Evolutionary conservation across 2,888 invertebrate genomes (phyloP), one percentile per base, ranked within the genome.

Genomic region (Dusona sp.): DNA sequence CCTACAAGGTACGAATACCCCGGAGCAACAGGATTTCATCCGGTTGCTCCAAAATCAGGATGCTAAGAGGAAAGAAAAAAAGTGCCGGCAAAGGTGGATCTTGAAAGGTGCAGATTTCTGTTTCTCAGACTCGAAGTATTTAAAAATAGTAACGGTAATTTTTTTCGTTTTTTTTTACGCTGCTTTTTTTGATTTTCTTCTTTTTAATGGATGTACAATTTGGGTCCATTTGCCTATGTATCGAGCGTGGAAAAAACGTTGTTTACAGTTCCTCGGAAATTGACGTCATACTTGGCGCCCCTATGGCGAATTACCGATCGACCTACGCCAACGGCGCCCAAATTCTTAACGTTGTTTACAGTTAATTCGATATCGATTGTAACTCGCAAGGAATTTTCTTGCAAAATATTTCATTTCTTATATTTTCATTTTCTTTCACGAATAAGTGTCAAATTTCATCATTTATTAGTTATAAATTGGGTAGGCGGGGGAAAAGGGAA

Each of bases 1-100:
- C 61, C 29, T 29, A 25, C 65, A 42, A 74, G 38, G 74, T 67
- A 73, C 51, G 36, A 67, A 77, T 77, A 57, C 16, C 11, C 67
- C 13, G 61, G 33, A 72, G 64, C 82, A 83, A 83, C 64, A 70
- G 42, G 64, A 75, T 72, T 54, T 64, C 45, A 75, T 79, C 38
- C 77, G 64, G 68, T 77, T 54, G 68, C 45, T n/a, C 48, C 54
- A 29, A 45, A 19, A 85, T 51, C 51, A 45, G 57, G 48, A 48
- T 25, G 61, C 22, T 22, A n/a, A 9, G 45, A 13, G 8, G 65
- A 48, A 16, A 78, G 51, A 75, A 74, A 61, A 74, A 54, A 22
- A 22, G 11, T 54, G 22, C 19, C 33, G 16, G 33, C 64, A 19
- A 33, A 64, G 16, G 29, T 33, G 19, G 11, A 64, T 29, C 64